Evolutionary conservation across 2,113 vertebrate species (phyloP), one percentile per base, ranked within the genome.

Genomic region (Neogobius melanostomus): DNA sequence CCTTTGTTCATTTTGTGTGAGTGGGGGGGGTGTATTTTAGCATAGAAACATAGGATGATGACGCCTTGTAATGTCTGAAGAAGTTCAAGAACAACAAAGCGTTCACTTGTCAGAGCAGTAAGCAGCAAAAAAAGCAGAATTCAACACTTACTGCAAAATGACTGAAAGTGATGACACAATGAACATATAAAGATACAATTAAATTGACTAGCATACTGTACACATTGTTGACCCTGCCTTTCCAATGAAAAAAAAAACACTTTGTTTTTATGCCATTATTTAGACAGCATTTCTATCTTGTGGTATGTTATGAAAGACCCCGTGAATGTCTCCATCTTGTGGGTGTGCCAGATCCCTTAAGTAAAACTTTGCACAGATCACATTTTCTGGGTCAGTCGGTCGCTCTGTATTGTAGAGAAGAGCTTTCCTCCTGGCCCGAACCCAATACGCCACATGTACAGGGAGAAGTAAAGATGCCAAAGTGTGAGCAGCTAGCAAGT

Each of bases 381-480:
- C 11, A 15, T 42, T 60, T 62, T 46, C 28, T 8, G 42, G 1
- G 6, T 51, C n/a, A 57, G 5, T 28, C 28, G 28, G 28, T 28
- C 28, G 28, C 28, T 28, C 28, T 28, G 28, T 53, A n/a, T 9
- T 11, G 53, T 45, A 36, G 16, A 64, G 14, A 47, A 66, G 64
- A 57, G 4, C 36, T 44, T 62, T 16, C 50, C 36, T 44, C 57
- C 36, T 87, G 88, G 89, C 81, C 77, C 76, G 44, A 71, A 8
- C 54, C 79, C 80, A 87, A 88, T 68, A 1, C 88, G 90, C 88
- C 91, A 92, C 91, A 91, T 90, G 75, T 87, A 80, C 90, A 91
- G 50, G 56, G 6, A 59, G 69, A 72, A 11, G 28, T n/a, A 66
- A 74, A 11, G 3, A 16, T 21, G 53, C 7, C 17, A 21, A 65